These are phyloP conservation scores for Oryzias curvinotus DNA, from an alignment of 2,113 vertebrate species.

Conservation along the genomic window DNA sequence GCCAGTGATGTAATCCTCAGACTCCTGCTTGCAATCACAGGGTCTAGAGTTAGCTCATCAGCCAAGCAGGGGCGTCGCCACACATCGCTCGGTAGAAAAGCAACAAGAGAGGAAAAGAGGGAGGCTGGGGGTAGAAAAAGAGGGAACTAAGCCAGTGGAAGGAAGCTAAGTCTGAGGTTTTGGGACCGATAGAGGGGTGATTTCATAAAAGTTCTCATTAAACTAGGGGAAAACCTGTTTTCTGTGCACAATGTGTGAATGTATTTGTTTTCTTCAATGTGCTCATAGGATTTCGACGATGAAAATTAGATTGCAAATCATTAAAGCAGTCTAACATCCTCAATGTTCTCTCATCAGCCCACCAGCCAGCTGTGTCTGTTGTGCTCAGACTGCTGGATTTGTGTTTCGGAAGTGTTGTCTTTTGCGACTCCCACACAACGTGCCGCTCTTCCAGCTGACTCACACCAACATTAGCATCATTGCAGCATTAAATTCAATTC, in stretches of 20 bases:
- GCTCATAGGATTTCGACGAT: neutral
- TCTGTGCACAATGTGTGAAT: conserved; percentile 1
- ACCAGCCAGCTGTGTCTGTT: conserved; percentile 63
- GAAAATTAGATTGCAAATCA: conserved; percentile 11
- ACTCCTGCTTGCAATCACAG: conserved; percentile 76
- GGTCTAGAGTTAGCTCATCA: conserved; percentile 61
- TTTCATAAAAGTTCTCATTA: conserved; percentile 2
- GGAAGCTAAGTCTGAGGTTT: conserved; percentile 39
- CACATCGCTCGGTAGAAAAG: conserved; percentile 55
- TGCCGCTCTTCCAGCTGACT: conserved; percentile 54
- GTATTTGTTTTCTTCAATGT: neutral
- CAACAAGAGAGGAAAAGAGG: conserved; percentile 55
- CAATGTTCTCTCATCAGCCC: conserved; percentile 41
- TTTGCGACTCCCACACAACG: conserved; percentile 56
- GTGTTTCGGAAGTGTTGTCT: conserved; percentile 51
- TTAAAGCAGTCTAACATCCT: conserved; percentile 32
- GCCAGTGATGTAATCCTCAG: conserved; percentile 78
- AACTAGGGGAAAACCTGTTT: conserved; percentile 34
- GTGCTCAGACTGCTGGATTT: conserved; percentile 44
- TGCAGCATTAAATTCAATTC: conserved; percentile 23
- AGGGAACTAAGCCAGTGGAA: conserved; percentile 41
- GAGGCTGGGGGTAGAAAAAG: conserved; percentile 31
- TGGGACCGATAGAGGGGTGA: conserved; percentile 26
- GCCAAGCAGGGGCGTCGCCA: conserved; percentile 67
- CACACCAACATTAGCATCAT: conserved; percentile 44